Base-by-base conservation (phyloP, 2,113 vertebrate species). In the Rhynchopsitta pachyrhyncha region DNA sequence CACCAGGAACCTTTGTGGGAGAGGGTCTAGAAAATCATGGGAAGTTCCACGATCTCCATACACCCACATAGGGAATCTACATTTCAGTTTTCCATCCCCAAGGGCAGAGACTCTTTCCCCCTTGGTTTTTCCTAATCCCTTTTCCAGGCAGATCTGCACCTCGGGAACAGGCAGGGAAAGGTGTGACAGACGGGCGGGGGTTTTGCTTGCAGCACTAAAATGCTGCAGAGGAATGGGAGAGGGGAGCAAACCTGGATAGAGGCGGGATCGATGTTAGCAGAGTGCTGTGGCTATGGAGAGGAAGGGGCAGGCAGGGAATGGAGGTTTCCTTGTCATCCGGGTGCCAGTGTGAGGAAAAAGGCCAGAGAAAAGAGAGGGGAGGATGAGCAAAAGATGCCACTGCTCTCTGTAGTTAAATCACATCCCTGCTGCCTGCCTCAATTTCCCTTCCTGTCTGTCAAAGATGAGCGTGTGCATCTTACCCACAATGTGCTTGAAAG, bases 391-490 rank as follows among this genome's bases (percentile, higher is more conserved):
- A 77, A 70, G 39, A 47, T n/a, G n/a, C 10, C 31, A 22, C 49
- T 0, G 4, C 18, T 42, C 37, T n/a, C 29, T 57, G 47, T 28
- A 16, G 19, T 62, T 87, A 60, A 62, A 60, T 74, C 59, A 4
- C 33, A n/a, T 49, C 67, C 14, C 63, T 77, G 57, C 82, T 88
- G 47, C 9, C 73, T 79, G 81, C 74, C 82, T 90, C 67, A 31
- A 75, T 76, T 93, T 90, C 62, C 57, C 29, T 14, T 47, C 10
- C 29, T 78, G 60, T 5, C 7, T 19, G 18, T 15, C 20, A 28
- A 46, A 75, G 46, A 11, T 27, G 23, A 70, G 4, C 4, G 0
- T 0, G 2, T 42, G 19, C 6, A 1, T 46, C 42, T n/a, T 31
- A 10, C 15, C 28, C 77, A n/a, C n/a, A 24, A 3, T 0, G 7